phyloP scores from a whole-genome alignment of 2,113 vertebrate species.

The Origma solitaria region DNA sequence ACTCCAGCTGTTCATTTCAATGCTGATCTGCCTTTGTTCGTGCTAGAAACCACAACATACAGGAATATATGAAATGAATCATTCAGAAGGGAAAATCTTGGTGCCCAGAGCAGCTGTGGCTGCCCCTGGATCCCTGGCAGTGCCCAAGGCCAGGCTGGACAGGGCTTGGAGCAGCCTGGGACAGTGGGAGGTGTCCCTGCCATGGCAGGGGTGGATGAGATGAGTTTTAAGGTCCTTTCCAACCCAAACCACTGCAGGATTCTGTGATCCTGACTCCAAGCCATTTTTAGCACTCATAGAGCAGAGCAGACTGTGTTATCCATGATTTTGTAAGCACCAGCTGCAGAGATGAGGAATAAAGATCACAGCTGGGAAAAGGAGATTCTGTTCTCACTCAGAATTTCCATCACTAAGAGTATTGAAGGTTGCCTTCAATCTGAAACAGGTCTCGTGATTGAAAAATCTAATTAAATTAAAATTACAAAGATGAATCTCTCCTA shows the following conservation, averaged over 20 bases:
- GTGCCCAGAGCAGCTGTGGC: not conserved
- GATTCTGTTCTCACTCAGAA: not conserved
- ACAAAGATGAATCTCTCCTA: not conserved
- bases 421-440: not conserved
- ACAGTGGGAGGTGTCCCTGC: not conserved
- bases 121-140: not conserved
- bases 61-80: fast-evolving
- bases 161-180: not conserved
- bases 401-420: not conserved
- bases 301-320: not conserved
- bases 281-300: not conserved
- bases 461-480: not conserved
- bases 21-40: not conserved
- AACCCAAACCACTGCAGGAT: not conserved
- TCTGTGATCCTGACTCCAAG: not conserved
- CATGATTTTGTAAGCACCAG: not conserved
- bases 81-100: not conserved
- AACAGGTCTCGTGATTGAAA: not conserved
- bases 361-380: not conserved
- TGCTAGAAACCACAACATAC: not conserved
- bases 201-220: not conserved
- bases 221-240: not conserved
- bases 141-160: not conserved
- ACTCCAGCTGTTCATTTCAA: not conserved
- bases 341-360: not conserved